Evolutionary conservation across 2,888 invertebrate species (phyloP), one percentile per base, ranked within the genome.

Genomic region (Eilema caniola): DNA sequence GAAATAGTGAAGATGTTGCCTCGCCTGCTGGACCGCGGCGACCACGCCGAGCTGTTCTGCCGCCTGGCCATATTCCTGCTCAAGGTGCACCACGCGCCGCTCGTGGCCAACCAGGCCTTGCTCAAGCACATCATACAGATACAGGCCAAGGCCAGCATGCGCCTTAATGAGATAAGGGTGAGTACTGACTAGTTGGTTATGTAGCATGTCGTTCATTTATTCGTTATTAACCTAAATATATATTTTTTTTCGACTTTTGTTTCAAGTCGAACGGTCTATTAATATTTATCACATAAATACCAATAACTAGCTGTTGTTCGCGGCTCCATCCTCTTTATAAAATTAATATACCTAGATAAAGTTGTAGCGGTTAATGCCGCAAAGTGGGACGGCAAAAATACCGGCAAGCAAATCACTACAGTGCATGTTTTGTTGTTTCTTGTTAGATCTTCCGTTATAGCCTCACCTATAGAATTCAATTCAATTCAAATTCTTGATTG

Each of bases 51-150:
- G 92, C 92, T 99, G 68, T 93, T 97, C 70, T 96, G 97, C 73
- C 97, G 98, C 79, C 96, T 98, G 57, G 96, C 98, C 3, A 92
- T 98, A 76, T 98, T 98, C 89, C 93, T 98, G 31, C 92, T 98
- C 75, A 96, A 96, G 86, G 96, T 98, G 28, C 98, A 98, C 89
- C 97, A 97, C 90, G 96, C 97, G 69, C 98, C 98, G 76, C 97
- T 99, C 47, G 96, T 97, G 0, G 96, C 97, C 12, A 97, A 97
- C 88, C 96, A 96, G 60, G 95, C 96, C 57, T 93, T 98, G 74
- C 91, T 98, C 73, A 96, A 97, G 53, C 95, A 96, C 62, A 88
- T 98, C 72, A 96, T 96, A 84, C 96, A 96, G 86, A 95, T 98
- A 79, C 96, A 96, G 85, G 95, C 96, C 24, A 93, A 96, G 71